A percentile compares a stretch with the other conserved stretches of the same genome.
phyloP scores from a whole-genome alignment of 2,113 vertebrate species.

The Oncorhynchus clarkii region DNA sequence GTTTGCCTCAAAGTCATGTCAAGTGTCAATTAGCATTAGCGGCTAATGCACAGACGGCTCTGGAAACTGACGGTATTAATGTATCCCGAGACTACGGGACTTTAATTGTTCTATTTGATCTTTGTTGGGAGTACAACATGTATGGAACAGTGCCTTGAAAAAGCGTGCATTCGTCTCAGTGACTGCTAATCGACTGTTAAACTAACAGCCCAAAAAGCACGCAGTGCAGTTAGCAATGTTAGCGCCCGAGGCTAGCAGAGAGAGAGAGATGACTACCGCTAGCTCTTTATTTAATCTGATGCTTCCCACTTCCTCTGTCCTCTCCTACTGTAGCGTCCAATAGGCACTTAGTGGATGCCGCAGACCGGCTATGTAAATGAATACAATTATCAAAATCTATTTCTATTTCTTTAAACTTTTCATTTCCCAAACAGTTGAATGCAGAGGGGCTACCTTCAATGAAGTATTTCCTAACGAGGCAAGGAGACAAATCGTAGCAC shows the following conservation, averaged over 20 bases:
- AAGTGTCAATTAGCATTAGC: constrained; percentile 41
- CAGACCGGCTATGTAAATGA: constrained; percentile 23
- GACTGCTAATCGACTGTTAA: constrained; percentile 50
- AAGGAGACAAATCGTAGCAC: neutral
- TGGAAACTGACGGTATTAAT: constrained; percentile 27
- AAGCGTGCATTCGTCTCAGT: neutral
- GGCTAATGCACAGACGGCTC: constrained; percentile 1
- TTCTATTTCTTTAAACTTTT: constrained; percentile 12
- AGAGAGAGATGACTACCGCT: constrained; percentile 22
- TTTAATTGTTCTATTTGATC: constrained; percentile 54
- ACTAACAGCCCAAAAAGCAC: constrained; percentile 13
- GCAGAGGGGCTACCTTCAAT: constrained; percentile 2
- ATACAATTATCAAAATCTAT: neutral
- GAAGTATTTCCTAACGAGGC: neutral
- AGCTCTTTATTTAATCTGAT: constrained; percentile 12
- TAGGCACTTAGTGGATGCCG: neutral
- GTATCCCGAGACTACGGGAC: constrained; percentile 33
- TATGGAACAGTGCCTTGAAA: constrained; percentile 28
- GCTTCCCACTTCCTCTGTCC: constrained; percentile 14
- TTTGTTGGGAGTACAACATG: constrained; percentile 30
- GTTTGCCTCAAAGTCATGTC: constrained; percentile 33
- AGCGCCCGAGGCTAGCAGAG: constrained; percentile 32
- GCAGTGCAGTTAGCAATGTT: constrained; percentile 2
- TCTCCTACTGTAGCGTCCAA: constrained; percentile 1
- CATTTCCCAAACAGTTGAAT: constrained; percentile 17